Evolutionary conservation across 2,113 vertebrate species (phyloP), one percentile per base, ranked within the genome.

Genomic region (Eretmodus cyanostictus): DNA sequence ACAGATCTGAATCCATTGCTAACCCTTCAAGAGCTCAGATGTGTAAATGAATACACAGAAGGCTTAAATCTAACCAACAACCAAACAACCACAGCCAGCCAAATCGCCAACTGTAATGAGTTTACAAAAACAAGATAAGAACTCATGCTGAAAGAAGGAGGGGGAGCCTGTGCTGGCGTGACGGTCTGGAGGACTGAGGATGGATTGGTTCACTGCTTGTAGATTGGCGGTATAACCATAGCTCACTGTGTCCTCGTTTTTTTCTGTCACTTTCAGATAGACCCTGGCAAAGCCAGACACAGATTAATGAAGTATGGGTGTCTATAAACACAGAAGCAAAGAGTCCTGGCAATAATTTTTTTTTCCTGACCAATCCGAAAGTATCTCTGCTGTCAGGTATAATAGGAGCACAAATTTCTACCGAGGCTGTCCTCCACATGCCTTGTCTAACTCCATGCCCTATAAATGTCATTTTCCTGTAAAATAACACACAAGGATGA

Each of bases 381-480:
- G 84, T 31, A 81, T 89, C 81, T 57, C 59, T 57, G 88, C 92
- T 91, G 93, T 92, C 92, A 90, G 90, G 51, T 27, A 24, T 91
- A 90, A 93, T 89, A 85, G 88, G 73, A 84, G 81, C 22, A 82
- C 55, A 86, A 31, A 91, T 91, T 87, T 92, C 89, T 86, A 49
- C 71, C 2, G 68, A 91, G 83, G 89, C 86, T 45, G 91, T 71
- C 89, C 80, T 86, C 87, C 53, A 68, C 83, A 47, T 81, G 86
- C 79, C 79, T 73, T 59, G 85, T 89, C 91, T 73, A 51, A 86
- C 89, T 90, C 51, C 40, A 10, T 85, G 90, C 61, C 87, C 92
- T 76, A 91, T 87, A 91, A 93, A 92, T 89, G 92, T 92, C 89
- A 89, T 83, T 82, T 81, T 45, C 68, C 51, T 45, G 38, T 83